Base-by-base conservation (phyloP, 2,113 vertebrate genomes). In the Loxodonta africana region DNA sequence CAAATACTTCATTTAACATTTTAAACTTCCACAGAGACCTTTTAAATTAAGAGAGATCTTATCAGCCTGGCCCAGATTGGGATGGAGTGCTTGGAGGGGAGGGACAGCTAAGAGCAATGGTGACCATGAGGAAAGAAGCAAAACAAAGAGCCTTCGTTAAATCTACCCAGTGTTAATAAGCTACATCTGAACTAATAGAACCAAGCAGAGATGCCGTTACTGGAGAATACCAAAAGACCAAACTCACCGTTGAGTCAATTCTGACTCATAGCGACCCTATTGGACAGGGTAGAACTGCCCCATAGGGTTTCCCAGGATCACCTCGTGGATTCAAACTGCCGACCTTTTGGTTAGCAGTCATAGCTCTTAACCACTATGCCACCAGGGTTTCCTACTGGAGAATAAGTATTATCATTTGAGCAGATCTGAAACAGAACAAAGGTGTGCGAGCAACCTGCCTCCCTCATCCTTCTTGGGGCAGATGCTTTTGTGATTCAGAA, bases 91-190 rank as follows among this genome's bases (percentile, higher is more conserved):
- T 74, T 67, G 67, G 77, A 57, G 65, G 18, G 44, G 33, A 76
- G 53, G 37, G 51, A 90, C 82, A 92, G 77, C 30, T 74, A 83
- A 95, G 37, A 88, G 92, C 71, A 81, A 88, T 95, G 83, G 53
- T 37, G 26, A 91, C 7, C 2, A 5, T 18, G 48, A 95, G 63
- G 84, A n/a, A 88, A 93, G 37, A 90, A 57, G 87, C 80, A 92
- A 17, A 97, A 96, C 78, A 51, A 94, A 91, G 57, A 92, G 33
- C 65, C 84, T 91, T 96, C 73, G 62, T 94, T 95, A 90, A 74
- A 71, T 30, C 48, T 83, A 18, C 26, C 69, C 5, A 46, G 14
- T 81, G 78, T 94, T 95, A 95, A 86, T 90, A 67, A 97, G 69
- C 71, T 78, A 78, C 26, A 14, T 2, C 57, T 62, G 69, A 82